Base-by-base conservation (phyloP, 2,797 vertebrate species). In the Hoplostethus mediterraneus region DNA sequence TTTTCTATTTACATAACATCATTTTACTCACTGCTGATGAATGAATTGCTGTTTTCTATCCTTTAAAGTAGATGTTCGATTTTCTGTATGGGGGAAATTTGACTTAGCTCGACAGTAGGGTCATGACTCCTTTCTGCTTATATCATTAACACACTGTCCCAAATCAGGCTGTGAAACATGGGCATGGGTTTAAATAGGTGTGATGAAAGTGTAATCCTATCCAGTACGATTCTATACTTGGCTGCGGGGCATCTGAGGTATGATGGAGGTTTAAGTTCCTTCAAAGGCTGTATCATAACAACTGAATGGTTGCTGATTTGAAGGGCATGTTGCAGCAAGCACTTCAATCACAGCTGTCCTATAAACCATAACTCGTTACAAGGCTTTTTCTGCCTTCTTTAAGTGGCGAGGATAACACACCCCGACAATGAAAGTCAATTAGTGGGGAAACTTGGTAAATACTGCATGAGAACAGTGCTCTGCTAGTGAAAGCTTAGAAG, bases 391-490 rank as follows among this genome's bases (percentile, higher is more conserved):
- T 81, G 82, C 84, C 79, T 87, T 79, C 80, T 76, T 59, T 87
- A 74, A 69, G 84, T 54, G 82, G 86, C 73, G 71, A 79, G 80
- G 77, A 80, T 83, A 89, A 85, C 85, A 87, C 79, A 81, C 82
- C 75, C 77, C 68, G 86, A 91, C 93, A 92, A 91, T 93, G 90
- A 91, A 90, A 91, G 88, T 84, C 91, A 92, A 92, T 93, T 92
- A 91, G 92, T 65, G 80, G 86, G 28, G 82, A 82, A 87, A 86
- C 62, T 74, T 62, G 48, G 82, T 93, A 91, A 93, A 94, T 92
- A 88, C 79, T 87, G 87, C 85, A 89, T 88, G 87, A 91, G 88
- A 84, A 76, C 54, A 62, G 73, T 55, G 81, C 85, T 89, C 82
- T 83, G 77, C 80, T 75, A 83, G 89, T 71, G 76, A 86, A 84